Evolutionary conservation across 2,888 invertebrate species (phyloP), one percentile per base, ranked within the genome.

Genomic region (Tetropium fuscum): DNA sequence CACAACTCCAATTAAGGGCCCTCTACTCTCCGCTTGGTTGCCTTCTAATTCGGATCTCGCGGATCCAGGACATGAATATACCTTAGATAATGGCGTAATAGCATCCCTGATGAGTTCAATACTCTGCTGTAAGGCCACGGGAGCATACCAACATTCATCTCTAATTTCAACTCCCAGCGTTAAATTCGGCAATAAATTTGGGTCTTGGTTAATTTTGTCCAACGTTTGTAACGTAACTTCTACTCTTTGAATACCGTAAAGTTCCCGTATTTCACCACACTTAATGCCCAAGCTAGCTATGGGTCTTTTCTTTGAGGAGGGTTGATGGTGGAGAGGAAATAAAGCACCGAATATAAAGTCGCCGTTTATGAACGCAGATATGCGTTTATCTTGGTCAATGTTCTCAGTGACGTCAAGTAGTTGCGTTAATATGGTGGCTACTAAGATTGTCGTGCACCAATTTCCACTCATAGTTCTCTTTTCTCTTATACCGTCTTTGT

Each of bases 91-190:
- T 3, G 83, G 84, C 1, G 84, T 83, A 68, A 89, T 86, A 32
- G 90, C 87, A 75, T 90, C 90, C 41, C 90, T 84, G 68, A 91
- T 90, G 71, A 91, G 86, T 80, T 91, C 90, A 63, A 92, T 88
- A 76, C 88, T 89, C 80, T 91, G 91, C 73, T 91, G 91, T 63
- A 93, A 83, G 20, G 92, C 92, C 2, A 92, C 89, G 10, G 91
- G 88, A 2, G 92, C 88, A 73, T 91, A 91, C 92, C 92, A 93
- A 80, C 93, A 93, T 16, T 91, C 90, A 81, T 93, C 93, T 2
- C 91, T 83, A 60, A 91, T 89, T 78, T 91, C 91, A 53, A 90
- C 86, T 18, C 92, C 92, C 38, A 85, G 75, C 36, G 77, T 81
- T 56, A 85, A 71, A 54, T 83, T 84, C 4, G 87, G 87, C 58